Evolutionary conservation across 2,888 invertebrate species (phyloP), one percentile per base, ranked within the genome.

Genomic region (Agrenia bidenticulata): DNA sequence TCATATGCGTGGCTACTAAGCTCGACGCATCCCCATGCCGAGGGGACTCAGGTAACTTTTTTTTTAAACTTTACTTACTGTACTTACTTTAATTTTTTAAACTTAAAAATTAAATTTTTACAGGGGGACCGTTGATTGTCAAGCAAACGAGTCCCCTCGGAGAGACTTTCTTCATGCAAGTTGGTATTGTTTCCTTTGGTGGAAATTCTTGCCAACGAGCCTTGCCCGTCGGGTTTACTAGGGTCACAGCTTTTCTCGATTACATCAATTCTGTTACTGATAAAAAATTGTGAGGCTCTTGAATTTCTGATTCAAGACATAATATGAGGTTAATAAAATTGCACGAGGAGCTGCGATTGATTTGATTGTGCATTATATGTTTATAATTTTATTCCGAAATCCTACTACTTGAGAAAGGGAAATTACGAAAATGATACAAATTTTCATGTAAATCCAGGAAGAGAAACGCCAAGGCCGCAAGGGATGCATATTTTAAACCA

Each of bases 101-200:
- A 45, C 54, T 49, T 37, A 41, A 66, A 49, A 70, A 66, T 64
- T 67, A 19, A 67, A 73, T 53, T 61, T 58, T 9, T n/a, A n/a
- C n/a, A n/a, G n/a, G n/a, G n/a, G 70, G 76, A 9, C 76, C 76
- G 11, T 32, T 76, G n/a, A 62, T 76, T 27, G 53, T 74, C 2
- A 70, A 72, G 53, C 69, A 71, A 56, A 68, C 39, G 24, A 56
- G 42, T 13, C 63, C 68, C 7, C n/a, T 54, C 13, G 72, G 72
- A 0, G 59, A 63, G 26, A 66, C 72, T 2, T 76, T 63, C 42
- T 73, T 70, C 42, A 66, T 73, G 64, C 75, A 75, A 66, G 61
- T 76, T 9, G 76, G 76, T 19, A 73, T 75, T 11, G 76, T 76
- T 1, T 75, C 75, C 1, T 76, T 75, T 23, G 76, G 76, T 37